phyloP scores from a whole-genome alignment of 2,888 invertebrate genomes.

The Seira ritae region DNA sequence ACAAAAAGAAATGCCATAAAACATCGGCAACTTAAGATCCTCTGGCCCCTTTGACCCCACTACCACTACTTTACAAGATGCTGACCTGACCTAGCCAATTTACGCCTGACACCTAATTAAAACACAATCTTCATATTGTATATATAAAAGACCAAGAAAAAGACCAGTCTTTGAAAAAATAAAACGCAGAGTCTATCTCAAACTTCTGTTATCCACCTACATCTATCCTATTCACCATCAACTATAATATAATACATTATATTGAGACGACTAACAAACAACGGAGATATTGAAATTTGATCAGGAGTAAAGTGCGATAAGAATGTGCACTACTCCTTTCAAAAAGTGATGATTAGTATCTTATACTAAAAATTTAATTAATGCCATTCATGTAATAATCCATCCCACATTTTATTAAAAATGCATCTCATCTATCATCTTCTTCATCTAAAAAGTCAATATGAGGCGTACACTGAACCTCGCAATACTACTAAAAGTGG shows the following conservation, averaged over 20 bases:
- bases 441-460: too few relatives aligned
- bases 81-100: conserved; percentile 6
- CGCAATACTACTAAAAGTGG: neutral
- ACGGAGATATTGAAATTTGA: neutral
- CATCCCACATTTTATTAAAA: too few relatives aligned
- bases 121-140: neutral
- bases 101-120: conserved; percentile 1
- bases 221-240: neutral
- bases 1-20: too few relatives aligned
- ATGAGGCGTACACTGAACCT: neutral
- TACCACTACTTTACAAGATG: neutral
- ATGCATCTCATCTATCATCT: too few relatives aligned
- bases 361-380: neutral
- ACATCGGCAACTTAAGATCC: too few relatives aligned
- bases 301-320: neutral
- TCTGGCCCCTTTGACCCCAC: too few relatives aligned
- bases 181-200: neutral
- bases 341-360: neutral
- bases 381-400: too few relatives aligned
- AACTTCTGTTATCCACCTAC: neutral
- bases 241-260: neutral
- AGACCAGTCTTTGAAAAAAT: neutral
- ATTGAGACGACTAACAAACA: neutral
- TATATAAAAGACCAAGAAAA: neutral
- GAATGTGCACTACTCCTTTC: neutral